phyloP scores from a whole-genome alignment of 2,888 invertebrate genomes.

The Bursaphelenchus okinawaensis region DNA sequence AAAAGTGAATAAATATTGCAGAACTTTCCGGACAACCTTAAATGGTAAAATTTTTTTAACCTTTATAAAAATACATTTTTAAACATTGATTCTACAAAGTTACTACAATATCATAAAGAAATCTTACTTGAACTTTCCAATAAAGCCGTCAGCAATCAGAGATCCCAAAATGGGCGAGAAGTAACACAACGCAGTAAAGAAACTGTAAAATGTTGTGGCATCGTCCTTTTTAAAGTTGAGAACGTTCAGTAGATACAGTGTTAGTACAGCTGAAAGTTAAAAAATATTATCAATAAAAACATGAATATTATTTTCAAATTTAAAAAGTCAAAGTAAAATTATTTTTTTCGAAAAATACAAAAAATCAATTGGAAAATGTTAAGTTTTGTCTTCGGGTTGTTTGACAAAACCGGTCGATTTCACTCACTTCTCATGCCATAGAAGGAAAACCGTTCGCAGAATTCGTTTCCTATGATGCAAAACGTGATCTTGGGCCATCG shows the following conservation, averaged over 20 bases:
- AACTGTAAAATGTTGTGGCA: conserved; percentile 80
- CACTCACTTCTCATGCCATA: conserved; percentile 77
- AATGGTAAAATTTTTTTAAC: neutral
- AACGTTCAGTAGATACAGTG: conserved; percentile 66
- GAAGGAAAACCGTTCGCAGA: conserved; percentile 90
- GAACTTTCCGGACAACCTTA: no score
- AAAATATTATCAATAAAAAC: neutral
- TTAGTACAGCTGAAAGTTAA: neutral
- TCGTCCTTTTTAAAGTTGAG: conserved; percentile 70
- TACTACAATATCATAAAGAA: no score
- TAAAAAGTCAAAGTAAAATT: no score
- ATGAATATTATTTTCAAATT: no score
- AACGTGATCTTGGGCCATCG: conserved; percentile 39
- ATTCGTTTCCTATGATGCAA: conserved; percentile 82
- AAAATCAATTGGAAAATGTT: no score
- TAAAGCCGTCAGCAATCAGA: conserved; percentile 81
- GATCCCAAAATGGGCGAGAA: conserved; percentile 83
- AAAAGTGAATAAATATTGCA: no score
- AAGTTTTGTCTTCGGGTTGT: no score
- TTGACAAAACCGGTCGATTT: neutral
- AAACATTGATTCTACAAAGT: no score
- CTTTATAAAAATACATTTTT: neutral
- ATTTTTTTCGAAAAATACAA: no score
- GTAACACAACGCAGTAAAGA: conserved; percentile 81
- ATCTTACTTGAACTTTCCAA: conserved; percentile 88